Evolutionary conservation across 2,113 vertebrate species (phyloP).

Genomic region (Colius striatus): DNA sequence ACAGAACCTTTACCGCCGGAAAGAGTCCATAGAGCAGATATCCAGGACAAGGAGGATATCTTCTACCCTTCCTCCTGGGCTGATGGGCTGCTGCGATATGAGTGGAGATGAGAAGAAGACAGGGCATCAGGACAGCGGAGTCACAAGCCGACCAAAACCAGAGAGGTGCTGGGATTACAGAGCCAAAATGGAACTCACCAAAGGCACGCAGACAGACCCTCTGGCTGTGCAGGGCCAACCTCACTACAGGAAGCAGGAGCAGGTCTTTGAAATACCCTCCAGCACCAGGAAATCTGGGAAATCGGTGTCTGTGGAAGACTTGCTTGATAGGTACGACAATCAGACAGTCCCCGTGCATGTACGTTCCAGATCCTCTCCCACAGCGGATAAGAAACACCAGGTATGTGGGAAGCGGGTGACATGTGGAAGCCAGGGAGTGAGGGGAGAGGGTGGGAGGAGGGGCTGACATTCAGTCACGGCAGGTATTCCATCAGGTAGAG

Average conservation of each 20-base stretch:
- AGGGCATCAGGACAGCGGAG: slow-evolving; percentile 24
- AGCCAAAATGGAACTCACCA: slow-evolving; percentile 53
- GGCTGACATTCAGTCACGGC: not conserved
- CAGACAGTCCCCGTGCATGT: slow-evolving; percentile 73
- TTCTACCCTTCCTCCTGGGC: slow-evolving; percentile 67
- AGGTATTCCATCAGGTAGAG: not conserved
- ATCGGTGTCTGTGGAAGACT: slow-evolving; percentile 87
- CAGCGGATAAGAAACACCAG: slow-evolving; percentile 76
- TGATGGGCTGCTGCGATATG: slow-evolving; percentile 56
- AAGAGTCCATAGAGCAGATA: slow-evolving; percentile 60
- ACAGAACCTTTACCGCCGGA: slow-evolving; percentile 45
- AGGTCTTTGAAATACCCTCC: slow-evolving; percentile 48
- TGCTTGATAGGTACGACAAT: slow-evolving; percentile 80
- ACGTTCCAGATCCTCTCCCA: slow-evolving; percentile 88
- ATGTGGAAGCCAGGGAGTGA: accelerated
- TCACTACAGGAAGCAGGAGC: slow-evolving; percentile 33
- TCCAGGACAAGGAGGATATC: slow-evolving; percentile 32
- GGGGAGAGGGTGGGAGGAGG: accelerated
- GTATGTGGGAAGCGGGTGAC: slow-evolving; percentile 39
- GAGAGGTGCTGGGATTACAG: slow-evolving; percentile 52
- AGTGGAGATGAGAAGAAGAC: slow-evolving; percentile 54
- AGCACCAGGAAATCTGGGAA: slow-evolving; percentile 72
- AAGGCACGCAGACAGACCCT: slow-evolving; percentile 9
- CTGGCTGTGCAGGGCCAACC: not conserved
- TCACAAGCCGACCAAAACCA: not conserved